Base-by-base conservation (phyloP, 1,140 invertebrate species). In the Schlechtendalia chinensis region DNA sequence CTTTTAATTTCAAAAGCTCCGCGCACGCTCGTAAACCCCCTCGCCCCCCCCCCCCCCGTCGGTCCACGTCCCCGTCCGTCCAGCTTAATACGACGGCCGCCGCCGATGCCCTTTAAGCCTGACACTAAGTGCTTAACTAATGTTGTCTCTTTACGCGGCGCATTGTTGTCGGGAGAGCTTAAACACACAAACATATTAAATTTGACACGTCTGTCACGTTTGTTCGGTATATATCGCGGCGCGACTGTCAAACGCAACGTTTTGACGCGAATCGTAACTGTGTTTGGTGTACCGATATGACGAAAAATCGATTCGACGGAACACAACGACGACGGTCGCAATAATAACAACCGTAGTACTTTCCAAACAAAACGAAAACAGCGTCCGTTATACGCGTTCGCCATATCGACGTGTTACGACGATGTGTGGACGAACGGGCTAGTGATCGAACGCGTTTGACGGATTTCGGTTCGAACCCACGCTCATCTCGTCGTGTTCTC, bases 71-170 rank as follows among this genome's bases (percentile, higher is more conserved):
- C n/a, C n/a, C n/a, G n/a, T 29, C 19, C 50, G 69, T 72, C 69
- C 69, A 53, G 50, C 69, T 54, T 72, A 72, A 72, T 72, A 54
- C 69, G 22, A 72, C 50, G 47, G 19, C 22, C 47, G 32, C 17
- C 67, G 32, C 47, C 39, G 6, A 47, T 47, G 65, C 65, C 22
- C 39, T 69, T 22, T 69, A 47, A 69, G 45, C 67, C 67, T 69
- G 67, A 69, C 67, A 50, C 67, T 50, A 47, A 69, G 67, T 69
- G 22, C 39, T 69, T 69, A 69, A 69, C 67, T 69, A 50, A 69
- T 69, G 67, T 50, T 50, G 67, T 50, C 67, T 69, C 67, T 50
- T 69, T 24, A 24, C 67, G 22, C 5, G 24, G 45, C 22, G 67
- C 45, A 50, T 69, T 69, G 67, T 69, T 69, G 50, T 69, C 45